A percentile compares a stretch with the other conserved stretches of the same genome.
Conservation (phyloP, 2,888 invertebrate genomes). For the Emmelina monodactyla region DNA sequence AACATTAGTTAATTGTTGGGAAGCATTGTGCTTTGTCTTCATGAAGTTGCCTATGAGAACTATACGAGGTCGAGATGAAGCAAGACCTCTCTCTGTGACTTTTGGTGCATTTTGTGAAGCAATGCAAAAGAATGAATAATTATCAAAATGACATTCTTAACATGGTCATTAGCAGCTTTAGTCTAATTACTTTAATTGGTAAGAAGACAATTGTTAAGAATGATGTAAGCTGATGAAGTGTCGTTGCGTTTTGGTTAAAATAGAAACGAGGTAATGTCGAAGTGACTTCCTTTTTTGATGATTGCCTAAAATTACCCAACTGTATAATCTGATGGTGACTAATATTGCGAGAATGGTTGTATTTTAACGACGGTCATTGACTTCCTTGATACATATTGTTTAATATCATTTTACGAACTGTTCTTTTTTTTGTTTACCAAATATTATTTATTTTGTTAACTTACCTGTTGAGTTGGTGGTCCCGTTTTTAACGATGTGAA, state of each 20-base stretch:
- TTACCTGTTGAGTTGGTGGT: slow-evolving; percentile 26
- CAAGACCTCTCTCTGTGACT: slow-evolving; percentile 16
- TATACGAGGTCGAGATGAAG: slow-evolving; percentile 22
- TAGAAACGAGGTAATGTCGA: no score
- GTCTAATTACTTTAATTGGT: slow-evolving; percentile 18
- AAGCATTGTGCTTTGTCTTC: slow-evolving; percentile 34
- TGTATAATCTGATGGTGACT: no score
- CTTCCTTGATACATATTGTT: no score
- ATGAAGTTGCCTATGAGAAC: slow-evolving; percentile 25
- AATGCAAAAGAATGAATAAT: background rate
- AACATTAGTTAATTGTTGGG: slow-evolving; percentile 35
- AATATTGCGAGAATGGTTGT: no score
- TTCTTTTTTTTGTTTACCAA: background rate
- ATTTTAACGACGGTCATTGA: no score
- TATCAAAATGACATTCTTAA: slow-evolving; percentile 1
- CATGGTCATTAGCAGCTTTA: slow-evolving; percentile 8
- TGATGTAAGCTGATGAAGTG: no score
- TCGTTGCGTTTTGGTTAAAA: no score
- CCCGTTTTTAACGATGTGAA: slow-evolving; percentile 53
- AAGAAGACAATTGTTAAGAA: slow-evolving; percentile 2
- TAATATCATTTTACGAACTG: background rate
- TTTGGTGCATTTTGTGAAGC: background rate
- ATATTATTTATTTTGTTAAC: slow-evolving; percentile 8
- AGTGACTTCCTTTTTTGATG: no score
- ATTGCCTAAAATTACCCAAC: no score